A percentile compares a stretch with the other conserved stretches of the same genome.
Conservation (phyloP, 2,888 invertebrate species). For the Macroteleia sp. region DNA sequence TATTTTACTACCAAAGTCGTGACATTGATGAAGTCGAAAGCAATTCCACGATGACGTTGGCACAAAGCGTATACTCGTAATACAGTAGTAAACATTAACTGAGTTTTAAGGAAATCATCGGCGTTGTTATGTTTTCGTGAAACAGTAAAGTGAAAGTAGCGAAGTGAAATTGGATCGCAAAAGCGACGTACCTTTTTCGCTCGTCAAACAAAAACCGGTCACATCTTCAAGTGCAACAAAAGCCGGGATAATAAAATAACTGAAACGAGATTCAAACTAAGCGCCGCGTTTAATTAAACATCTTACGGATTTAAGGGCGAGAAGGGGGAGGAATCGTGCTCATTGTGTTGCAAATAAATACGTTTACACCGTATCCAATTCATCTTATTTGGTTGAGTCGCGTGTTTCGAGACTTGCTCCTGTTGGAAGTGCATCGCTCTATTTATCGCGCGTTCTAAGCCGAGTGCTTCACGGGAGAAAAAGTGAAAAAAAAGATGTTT, state of each 20-base stretch:
- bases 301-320: conserved; percentile 32
- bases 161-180: too few relatives aligned
- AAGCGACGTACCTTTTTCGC: too few relatives aligned
- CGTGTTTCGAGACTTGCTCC: conserved; percentile 50
- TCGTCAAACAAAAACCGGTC: too few relatives aligned
- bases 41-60: conserved; percentile 1
- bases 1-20: neutral
- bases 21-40: conserved; percentile 10
- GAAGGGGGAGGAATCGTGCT: too few relatives aligned
- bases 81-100: too few relatives aligned
- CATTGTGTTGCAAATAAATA: conserved; percentile 63
- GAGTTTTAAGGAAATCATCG: too few relatives aligned
- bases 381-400: conserved; percentile 57
- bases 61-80: too few relatives aligned
- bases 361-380: conserved; percentile 43
- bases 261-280: conserved; percentile 19
- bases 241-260: conserved; percentile 13
- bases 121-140: too few relatives aligned
- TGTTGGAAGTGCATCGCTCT: conserved; percentile 52
- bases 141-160: too few relatives aligned
- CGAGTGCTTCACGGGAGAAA: too few relatives aligned
- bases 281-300: conserved; percentile 46
- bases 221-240: too few relatives aligned
- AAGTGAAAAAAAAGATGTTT: conserved; percentile 15
- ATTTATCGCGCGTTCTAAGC: conserved; percentile 48